Conservation (phyloP, 2,113 vertebrate genomes). For the Poeciliopsis occidentalis region DNA sequence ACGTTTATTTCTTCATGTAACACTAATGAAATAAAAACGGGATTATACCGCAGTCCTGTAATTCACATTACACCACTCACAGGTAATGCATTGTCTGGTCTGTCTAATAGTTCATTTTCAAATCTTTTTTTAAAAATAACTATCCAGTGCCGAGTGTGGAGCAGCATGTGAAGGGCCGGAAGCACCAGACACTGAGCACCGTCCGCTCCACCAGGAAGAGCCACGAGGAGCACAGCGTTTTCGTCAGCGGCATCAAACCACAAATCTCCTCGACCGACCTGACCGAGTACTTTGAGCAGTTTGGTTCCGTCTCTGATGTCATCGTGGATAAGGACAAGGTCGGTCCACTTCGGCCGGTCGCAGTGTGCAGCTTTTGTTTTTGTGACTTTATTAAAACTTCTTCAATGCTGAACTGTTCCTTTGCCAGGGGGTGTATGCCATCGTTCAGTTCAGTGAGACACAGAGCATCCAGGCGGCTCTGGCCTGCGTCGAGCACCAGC, state of each 20-base stretch:
- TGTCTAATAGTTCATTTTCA: background rate
- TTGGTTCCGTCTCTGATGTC: slow-evolving; percentile 83
- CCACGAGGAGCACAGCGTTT: slow-evolving; percentile 88
- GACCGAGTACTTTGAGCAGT: slow-evolving; percentile 82
- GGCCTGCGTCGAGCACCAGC: slow-evolving; percentile 76
- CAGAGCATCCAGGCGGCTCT: slow-evolving; percentile 71
- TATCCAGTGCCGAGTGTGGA: slow-evolving; percentile 81
- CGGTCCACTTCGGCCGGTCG: background rate
- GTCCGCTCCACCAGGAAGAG: slow-evolving; percentile 80
- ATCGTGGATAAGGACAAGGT: slow-evolving; percentile 95
- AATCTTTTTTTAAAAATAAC: background rate
- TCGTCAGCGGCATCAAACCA: slow-evolving; percentile 87
- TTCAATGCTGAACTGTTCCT: background rate
- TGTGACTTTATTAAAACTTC: too few species aligned
- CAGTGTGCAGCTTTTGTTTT: background rate
- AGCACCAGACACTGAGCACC: slow-evolving; percentile 81
- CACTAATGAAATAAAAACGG: too few species aligned
- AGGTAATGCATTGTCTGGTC: background rate
- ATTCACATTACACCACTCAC: background rate
- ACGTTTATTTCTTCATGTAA: too few species aligned
- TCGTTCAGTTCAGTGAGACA: slow-evolving; percentile 83
- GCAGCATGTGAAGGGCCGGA: slow-evolving; percentile 86
- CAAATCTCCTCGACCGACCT: slow-evolving; percentile 80
- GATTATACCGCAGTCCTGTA: too few species aligned
- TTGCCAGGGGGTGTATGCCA: slow-evolving; percentile 87